These are phyloP conservation scores for Leptopilina drosophilae DNA, from an alignment of 2,888 invertebrate genomes.

Conservation along the genomic window DNA sequence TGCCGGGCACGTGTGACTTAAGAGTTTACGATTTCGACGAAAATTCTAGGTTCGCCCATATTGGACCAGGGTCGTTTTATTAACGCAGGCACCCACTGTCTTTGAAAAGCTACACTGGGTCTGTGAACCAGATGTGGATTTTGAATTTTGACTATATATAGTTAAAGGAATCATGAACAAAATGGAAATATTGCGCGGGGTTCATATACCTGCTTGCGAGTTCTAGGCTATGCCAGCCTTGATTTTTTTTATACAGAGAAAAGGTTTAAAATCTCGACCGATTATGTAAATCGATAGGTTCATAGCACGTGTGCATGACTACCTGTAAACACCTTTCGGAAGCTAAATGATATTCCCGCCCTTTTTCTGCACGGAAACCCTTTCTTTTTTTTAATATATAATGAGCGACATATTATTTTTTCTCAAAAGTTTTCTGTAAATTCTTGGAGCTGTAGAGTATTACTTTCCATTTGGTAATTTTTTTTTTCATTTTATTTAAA, in stretches of 20 bases:
- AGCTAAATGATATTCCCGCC: conserved; percentile 28
- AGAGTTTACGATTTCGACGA: conserved; percentile 50
- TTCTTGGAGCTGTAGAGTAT: too few relatives aligned
- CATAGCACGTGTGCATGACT: conserved; percentile 26
- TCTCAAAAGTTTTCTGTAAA: too few relatives aligned
- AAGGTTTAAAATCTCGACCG: conserved; percentile 4
- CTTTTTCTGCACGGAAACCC: conserved; percentile 29
- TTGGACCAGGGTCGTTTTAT: conserved; percentile 46
- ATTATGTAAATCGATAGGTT: conserved; percentile 36
- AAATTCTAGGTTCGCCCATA: conserved; percentile 47
- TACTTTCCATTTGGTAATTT: too few relatives aligned
- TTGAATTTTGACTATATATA: conserved; percentile 12
- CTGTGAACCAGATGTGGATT: conserved; percentile 68
- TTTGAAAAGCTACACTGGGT: conserved; percentile 48
- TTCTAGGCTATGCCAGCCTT: neutral
- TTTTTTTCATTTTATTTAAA: too few relatives aligned
- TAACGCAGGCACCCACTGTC: neutral
- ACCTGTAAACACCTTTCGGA: conserved; percentile 9
- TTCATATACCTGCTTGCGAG: too few relatives aligned
- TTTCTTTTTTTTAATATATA: neutral
- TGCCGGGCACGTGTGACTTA: conserved; percentile 29
- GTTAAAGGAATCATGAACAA: conserved; percentile 15
- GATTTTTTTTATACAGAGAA: conserved; percentile 13
- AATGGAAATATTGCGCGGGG: neutral
- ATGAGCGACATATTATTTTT: neutral